phyloP scores from a whole-genome alignment of 2,113 vertebrate species.

The Clarias batrachus region DNA sequence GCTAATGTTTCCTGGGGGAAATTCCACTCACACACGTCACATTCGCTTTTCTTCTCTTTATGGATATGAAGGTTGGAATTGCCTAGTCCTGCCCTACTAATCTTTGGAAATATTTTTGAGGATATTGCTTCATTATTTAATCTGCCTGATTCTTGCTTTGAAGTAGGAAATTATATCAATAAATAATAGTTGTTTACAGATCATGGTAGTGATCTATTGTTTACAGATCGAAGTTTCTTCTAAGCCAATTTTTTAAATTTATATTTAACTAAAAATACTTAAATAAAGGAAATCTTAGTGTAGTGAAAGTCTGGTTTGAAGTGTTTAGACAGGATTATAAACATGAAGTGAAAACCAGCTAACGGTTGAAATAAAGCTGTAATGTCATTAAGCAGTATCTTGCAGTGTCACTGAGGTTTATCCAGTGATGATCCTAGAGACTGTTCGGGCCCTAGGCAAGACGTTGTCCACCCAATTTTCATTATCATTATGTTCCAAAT shows the following conservation, averaged over 20 bases:
- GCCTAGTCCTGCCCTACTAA: neutral
- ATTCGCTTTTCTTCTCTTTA: neutral
- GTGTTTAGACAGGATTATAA: neutral
- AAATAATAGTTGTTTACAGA: no score
- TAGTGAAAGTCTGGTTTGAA: neutral
- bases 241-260: no score
- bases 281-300: neutral
- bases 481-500: no score
- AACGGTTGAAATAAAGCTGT: neutral
- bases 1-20: neutral
- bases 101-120: neutral
- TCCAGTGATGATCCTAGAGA: neutral
- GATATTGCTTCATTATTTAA: neutral
- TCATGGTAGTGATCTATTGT: no score
- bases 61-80: neutral
- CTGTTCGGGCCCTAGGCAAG: no score
- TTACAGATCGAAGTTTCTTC: no score
- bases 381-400: neutral
- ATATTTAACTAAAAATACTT: neutral
- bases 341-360: neutral
- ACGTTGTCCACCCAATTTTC: no score
- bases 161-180: neutral
- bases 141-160: neutral
- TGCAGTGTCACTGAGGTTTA: neutral
- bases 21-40: neutral